A percentile compares a stretch with the other conserved stretches of the same genome.
Evolutionary conservation across 2,888 invertebrate genomes (phyloP).

Genomic region (Netelia virgata): DNA sequence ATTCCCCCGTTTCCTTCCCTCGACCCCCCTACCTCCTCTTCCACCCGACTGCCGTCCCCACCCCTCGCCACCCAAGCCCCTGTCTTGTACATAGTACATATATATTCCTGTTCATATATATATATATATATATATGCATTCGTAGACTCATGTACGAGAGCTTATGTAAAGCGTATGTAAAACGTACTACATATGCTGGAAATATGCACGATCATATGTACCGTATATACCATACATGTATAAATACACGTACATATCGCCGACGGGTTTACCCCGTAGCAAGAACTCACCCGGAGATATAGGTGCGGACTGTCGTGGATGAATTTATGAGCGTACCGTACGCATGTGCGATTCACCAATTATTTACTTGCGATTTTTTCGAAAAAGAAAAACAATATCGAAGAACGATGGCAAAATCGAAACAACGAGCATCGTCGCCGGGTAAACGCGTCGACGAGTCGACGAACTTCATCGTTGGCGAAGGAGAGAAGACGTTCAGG

Average conservation of each 20-base stretch:
- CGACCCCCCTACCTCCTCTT: slow-evolving; percentile 10
- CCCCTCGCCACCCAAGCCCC: slow-evolving; percentile 21
- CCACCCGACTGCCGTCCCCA: slow-evolving; percentile 2
- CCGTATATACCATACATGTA: slow-evolving; percentile 16
- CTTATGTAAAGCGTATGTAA: slow-evolving; percentile 12
- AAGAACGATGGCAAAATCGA: not conserved
- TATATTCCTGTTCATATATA: slow-evolving; percentile 13
- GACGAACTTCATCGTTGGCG: slow-evolving; percentile 15
- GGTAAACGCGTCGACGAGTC: not conserved
- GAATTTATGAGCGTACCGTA: slow-evolving; percentile 34
- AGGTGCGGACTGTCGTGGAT: slow-evolving; percentile 17
- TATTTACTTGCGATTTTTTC: slow-evolving; percentile 15
- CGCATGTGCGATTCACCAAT: slow-evolving; percentile 3
- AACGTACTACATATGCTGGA: slow-evolving; percentile 26
- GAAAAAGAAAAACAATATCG: not conserved
- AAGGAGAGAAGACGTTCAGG: not conserved
- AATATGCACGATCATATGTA: slow-evolving; percentile 16
- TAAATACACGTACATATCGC: slow-evolving; percentile 7
- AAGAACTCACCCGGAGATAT: slow-evolving; percentile 36
- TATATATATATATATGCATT: too few relatives aligned
- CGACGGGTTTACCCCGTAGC: slow-evolving; percentile 22
- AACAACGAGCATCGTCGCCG: slow-evolving; percentile 2
- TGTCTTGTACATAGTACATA: slow-evolving; percentile 58
- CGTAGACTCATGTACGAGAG: slow-evolving; percentile 22
- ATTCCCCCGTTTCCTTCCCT: slow-evolving; percentile 31